Evolutionary conservation across 2,797 vertebrate genomes (phyloP), one percentile per base, ranked within the genome.

Genomic region (Pangasius mekongensis): DNA sequence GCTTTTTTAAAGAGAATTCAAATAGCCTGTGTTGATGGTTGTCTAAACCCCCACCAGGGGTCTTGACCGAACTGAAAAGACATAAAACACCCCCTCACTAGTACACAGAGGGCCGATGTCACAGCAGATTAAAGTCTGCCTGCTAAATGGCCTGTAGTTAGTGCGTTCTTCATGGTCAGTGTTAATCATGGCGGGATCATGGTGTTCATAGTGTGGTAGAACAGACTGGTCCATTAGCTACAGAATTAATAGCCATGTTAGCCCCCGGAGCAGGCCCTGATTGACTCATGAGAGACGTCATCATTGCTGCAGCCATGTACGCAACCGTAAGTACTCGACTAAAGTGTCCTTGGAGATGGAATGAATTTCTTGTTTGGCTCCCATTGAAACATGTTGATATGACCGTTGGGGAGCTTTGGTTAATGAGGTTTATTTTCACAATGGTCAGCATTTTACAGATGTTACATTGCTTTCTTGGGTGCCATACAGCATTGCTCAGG

Each of bases 111-210:
- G 91, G 89, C 91, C 91, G 84, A 90, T 60, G 49, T 93, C 93
- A 94, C 93, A 92, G 92, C 93, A 91, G 93, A 95, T 94, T 95
- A 94, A 94, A 92, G 90, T 89, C 89, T 64, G 84, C 77, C 90
- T 94, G 94, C 93, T 92, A 93, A 94, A 93, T 91, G 89, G 90
- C 90, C 87, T 87, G 85, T 86, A 91, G 87, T 91, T 92, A 85
- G 89, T 80, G 91, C 90, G 93, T 94, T 93, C 93, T 93, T 93
- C 94, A 94, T 89, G 90, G 90, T 92, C 88, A 85, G 77, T 91
- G 93, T 92, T 95, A 95, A 95, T 95, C 94, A 94, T 93, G 90
- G 89, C 92, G 92, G 93, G 92, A 94, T 94, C 93, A 89, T 91
- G 83, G 86, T 89, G 62, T 88, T 91, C 92, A 94, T 92, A 92